Conservation (phyloP, 2,797 vertebrate species). For the Yasuhikotakia modesta region DNA sequence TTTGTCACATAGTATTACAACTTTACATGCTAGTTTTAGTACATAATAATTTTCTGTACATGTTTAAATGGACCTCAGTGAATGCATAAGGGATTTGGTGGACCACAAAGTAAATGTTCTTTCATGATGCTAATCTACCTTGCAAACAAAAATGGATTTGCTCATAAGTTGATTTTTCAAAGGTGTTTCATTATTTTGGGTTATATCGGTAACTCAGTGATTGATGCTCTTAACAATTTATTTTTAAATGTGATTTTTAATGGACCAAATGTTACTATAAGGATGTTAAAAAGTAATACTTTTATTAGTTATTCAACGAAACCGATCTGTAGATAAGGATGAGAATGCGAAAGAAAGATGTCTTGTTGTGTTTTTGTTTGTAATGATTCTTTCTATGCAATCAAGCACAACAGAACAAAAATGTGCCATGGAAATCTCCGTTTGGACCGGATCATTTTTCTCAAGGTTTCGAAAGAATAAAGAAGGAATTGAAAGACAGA, state of each 20-base stretch:
- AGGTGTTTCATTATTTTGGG: conserved; percentile 43
- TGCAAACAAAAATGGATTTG: conserved; percentile 59
- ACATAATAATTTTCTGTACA: conserved; percentile 60
- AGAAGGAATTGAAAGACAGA: conserved; percentile 60
- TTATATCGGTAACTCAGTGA: conserved; percentile 43
- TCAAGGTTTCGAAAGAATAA: conserved; percentile 66
- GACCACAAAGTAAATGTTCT: conserved; percentile 33
- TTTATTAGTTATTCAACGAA: conserved; percentile 37
- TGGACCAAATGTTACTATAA: conserved; percentile 33
- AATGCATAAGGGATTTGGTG: conserved; percentile 17
- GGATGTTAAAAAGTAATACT: conserved; percentile 46
- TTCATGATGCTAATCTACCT: conserved; percentile 43
- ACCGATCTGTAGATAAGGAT: conserved; percentile 39
- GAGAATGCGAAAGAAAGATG: conserved; percentile 45
- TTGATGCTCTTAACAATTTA: conserved; percentile 44
- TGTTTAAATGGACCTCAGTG: conserved; percentile 50
- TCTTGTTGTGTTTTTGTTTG: conserved; percentile 21
- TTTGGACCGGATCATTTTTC: conserved; percentile 64
- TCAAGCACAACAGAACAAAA: conserved; percentile 74
- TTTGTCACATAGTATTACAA: conserved; percentile 50
- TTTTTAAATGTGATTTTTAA: conserved; percentile 50
- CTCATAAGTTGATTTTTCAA: conserved; percentile 46
- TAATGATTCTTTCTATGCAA: conserved; percentile 74
- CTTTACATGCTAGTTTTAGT: conserved; percentile 54
- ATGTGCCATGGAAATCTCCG: conserved; percentile 74